A percentile compares a stretch with the other conserved stretches of the same genome.
These are phyloP conservation scores for Drosophila nasuta DNA, from an alignment of 1,140 invertebrate genomes.

Conservation along the genomic window DNA sequence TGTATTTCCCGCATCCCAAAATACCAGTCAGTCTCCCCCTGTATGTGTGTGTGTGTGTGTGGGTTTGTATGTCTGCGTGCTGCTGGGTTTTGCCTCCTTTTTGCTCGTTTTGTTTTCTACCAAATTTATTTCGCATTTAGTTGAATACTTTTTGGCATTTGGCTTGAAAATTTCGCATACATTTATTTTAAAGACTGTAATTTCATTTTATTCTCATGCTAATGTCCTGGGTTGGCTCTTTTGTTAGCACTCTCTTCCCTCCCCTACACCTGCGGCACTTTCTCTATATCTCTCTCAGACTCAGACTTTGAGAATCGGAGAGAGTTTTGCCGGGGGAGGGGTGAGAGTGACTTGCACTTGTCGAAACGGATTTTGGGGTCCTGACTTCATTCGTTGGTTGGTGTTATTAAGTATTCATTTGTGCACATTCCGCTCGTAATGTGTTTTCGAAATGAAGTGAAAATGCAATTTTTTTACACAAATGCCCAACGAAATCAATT, in stretches of 20 bases:
- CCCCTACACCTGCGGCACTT: too few species aligned
- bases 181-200: constrained; percentile 83
- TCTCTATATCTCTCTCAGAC: background rate
- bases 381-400: constrained; percentile 28
- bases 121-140: constrained; percentile 82
- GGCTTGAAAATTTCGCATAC: constrained; percentile 73
- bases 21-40: background rate
- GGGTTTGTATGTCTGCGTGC: constrained; percentile 1
- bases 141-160: constrained; percentile 79
- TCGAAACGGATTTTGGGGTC: constrained; percentile 19
- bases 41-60: background rate
- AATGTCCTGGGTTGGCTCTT: constrained; percentile 47
- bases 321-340: background rate
- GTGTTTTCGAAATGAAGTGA: constrained; percentile 50
- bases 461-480: constrained; percentile 55
- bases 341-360: constrained; percentile 49
- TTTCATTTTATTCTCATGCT: constrained; percentile 78
- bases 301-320: background rate
- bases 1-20: background rate
- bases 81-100: background rate
- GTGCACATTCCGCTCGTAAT: constrained; percentile 67
- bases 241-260: background rate
- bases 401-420: constrained; percentile 77
- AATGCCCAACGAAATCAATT: constrained; percentile 58
- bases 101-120: constrained; percentile 66